These are phyloP conservation scores for Alethe diademata DNA, from an alignment of 2,113 vertebrate genomes.

Conservation along the genomic window DNA sequence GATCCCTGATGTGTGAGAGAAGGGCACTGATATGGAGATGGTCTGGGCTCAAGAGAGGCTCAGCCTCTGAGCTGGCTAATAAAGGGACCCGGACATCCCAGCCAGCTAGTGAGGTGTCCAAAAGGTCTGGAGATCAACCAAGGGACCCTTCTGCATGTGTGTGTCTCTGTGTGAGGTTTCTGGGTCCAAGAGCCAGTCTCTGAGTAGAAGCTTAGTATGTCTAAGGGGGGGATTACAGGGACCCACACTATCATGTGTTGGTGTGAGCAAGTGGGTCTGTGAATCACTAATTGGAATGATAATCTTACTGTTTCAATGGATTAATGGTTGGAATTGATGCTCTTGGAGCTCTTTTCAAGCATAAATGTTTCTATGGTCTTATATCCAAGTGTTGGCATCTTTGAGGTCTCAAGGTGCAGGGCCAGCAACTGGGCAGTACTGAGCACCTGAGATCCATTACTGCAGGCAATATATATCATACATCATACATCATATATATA, in stretches of 20 bases:
- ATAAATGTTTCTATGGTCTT: neutral
- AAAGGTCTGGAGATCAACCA: neutral
- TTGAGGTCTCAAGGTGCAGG: neutral
- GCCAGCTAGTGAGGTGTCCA: neutral
- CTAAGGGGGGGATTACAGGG: neutral
- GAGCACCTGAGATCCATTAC: neutral
- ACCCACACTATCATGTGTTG: neutral
- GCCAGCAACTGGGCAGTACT: neutral
- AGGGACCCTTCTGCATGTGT: rapidly evolving
- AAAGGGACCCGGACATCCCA: neutral
- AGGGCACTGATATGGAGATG: neutral
- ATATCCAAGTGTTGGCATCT: neutral
- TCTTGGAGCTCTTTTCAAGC: neutral
- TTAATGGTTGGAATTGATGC: neutral
- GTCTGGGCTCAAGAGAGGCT: neutral
- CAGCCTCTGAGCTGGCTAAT: neutral
- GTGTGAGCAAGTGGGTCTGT: neutral
- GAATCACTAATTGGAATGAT: no score
- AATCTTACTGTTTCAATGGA: neutral
- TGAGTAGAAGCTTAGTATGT: neutral
- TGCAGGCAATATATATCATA: neutral
- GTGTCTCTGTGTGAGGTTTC: neutral
- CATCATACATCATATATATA: no score
- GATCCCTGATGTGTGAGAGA: neutral
- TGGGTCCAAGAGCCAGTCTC: neutral